Evolutionary conservation across 2,888 invertebrate genomes (phyloP), one percentile per base, ranked within the genome.

Genomic region (Aphidoletes aphidimyza): DNA sequence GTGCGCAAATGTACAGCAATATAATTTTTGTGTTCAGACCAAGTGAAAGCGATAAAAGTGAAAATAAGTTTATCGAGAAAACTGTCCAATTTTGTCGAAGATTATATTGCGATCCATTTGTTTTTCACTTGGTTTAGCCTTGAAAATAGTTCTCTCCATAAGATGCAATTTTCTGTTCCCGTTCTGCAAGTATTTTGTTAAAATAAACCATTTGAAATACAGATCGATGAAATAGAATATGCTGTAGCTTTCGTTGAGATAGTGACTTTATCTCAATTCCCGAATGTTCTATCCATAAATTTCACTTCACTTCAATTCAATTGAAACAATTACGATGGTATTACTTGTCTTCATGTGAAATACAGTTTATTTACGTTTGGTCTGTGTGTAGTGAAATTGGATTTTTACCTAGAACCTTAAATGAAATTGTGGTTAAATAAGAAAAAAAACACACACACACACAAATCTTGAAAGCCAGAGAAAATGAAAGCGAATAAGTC

Each of bases 371-470:
- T 22, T 54, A 54, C n/a, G 22, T 54, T 54, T 22, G 22, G 54
- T 47, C 47, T 47, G 17, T 47, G 17, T 69, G 69, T 5, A 30
- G 30, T 69, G 69, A 14, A 69, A 69, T 69, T 30, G 14, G 69
- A 30, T 69, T 69, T 1, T 69, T 69, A 69, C 69, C 30, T 30
- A 2, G 14, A 69, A 34, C 30, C 14, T 69, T 14, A 17, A 69
- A 69, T 69, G 69, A 69, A 69, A 69, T n/a, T 69, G 69, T 69
- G 69, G 30, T 17, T 34, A 69, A 26, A 54, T n/a, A n/a, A 22
- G 54, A 2, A 47, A 6, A 47, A 2, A 47, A 6, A 47, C 8
- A 47, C 2, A 54, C n/a, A 22, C n/a, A 54, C 6, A 47, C 14
- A 54, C n/a, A 54, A 22, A 22, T 22, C 54, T 22, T 22, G n/a